Conservation (phyloP, 2,888 invertebrate species). For the Notodonta dromedarius region DNA sequence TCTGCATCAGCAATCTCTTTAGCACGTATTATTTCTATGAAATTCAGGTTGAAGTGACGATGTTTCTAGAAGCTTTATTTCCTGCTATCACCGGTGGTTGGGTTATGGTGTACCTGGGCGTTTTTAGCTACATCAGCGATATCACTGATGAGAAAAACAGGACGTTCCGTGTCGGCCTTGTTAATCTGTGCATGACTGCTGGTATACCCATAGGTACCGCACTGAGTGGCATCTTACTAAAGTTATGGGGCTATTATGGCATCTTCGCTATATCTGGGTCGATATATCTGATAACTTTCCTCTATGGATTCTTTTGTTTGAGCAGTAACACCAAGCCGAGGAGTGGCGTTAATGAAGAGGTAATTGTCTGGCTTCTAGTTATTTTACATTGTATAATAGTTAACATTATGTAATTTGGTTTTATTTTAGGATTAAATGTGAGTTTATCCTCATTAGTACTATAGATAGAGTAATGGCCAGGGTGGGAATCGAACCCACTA, state of each 20-base stretch:
- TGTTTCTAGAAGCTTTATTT: slow-evolving; percentile 81
- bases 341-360: slow-evolving; percentile 51
- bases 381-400: no score
- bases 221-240: slow-evolving; percentile 78
- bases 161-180: slow-evolving; percentile 85
- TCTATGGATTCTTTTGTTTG: slow-evolving; percentile 64
- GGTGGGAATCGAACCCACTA: no score
- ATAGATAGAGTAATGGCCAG: no score
- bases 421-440: no score
- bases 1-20: slow-evolving; percentile 74
- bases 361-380: slow-evolving; percentile 23
- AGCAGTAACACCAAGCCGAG: slow-evolving; percentile 64
- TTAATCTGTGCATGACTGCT: slow-evolving; percentile 84
- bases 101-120: slow-evolving; percentile 82
- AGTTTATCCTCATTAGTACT: no score
- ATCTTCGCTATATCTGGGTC: slow-evolving; percentile 62
- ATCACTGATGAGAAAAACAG: slow-evolving; percentile 81
- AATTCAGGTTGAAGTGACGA: slow-evolving; percentile 80
- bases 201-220: slow-evolving; percentile 84
- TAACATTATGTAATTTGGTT: no score
- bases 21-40: slow-evolving; percentile 82
- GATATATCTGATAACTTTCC: slow-evolving; percentile 70
- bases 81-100: slow-evolving; percentile 82
- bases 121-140: slow-evolving; percentile 86
- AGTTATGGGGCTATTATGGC: slow-evolving; percentile 71